Evolutionary conservation across 2,888 invertebrate genomes (phyloP).

Genomic region (Byasa hedistus): DNA sequence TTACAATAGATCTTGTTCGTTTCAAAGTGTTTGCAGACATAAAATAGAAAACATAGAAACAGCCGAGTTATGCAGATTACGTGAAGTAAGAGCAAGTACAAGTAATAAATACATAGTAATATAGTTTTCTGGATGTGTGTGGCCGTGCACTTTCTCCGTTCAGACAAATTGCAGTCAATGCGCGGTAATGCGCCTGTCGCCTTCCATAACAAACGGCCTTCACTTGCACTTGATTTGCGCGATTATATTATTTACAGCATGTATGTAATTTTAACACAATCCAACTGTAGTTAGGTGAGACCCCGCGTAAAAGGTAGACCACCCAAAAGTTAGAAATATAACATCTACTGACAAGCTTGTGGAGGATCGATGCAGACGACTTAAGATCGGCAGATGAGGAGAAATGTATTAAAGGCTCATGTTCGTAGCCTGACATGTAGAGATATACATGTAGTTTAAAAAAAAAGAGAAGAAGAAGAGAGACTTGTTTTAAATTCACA

Average conservation of each 20-base stretch:
- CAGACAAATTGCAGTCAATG: constrained; percentile 47
- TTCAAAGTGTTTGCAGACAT: not conserved
- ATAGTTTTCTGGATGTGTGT: constrained; percentile 27
- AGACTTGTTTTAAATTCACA: no score
- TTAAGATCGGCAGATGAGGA: no score
- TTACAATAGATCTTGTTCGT: not conserved
- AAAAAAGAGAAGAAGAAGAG: no score
- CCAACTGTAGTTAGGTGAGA: no score
- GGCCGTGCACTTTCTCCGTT: constrained; percentile 23
- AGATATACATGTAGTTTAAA: no score
- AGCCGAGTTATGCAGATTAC: constrained; percentile 16
- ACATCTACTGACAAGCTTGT: no score
- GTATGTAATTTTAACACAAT: not conserved
- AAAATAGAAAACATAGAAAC: constrained; percentile 11
- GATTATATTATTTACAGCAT: not conserved
- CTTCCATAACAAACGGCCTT: constrained; percentile 21
- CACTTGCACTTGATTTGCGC: constrained; percentile 7
- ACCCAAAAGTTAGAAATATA: no score
- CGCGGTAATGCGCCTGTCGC: constrained; percentile 41
- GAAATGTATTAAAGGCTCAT: no score
- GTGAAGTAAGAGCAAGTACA: constrained; percentile 9
- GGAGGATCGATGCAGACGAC: no score
- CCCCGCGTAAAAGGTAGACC: no score
- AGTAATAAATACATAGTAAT: constrained; percentile 22
- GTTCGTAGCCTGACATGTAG: no score